Evolutionary conservation across 2,797 vertebrate genomes (phyloP), one percentile per base, ranked within the genome.

Genomic region (Characodon lateralis): DNA sequence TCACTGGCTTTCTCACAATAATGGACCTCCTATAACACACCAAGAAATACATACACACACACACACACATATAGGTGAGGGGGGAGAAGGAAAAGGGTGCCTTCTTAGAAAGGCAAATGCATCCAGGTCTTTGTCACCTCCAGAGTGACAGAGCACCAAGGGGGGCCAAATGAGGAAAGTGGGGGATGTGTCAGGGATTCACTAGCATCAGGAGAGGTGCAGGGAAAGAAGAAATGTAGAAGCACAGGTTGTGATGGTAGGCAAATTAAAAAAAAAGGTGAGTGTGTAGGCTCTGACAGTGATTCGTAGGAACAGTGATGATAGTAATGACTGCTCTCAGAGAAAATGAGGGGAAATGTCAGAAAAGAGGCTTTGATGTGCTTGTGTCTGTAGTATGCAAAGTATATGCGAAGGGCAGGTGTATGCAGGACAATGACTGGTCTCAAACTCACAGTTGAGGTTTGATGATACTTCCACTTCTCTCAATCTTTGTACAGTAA

Each of bases 81-180:
- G 59, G 72, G 51, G 7, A 0, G 73, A 72, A 70, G 74, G 4
- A 24, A 70, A 46, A 28, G 43, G 55, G 31, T 78, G 58, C 83
- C 80, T 92, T 82, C 87, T 91, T 87, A 87, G 71, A 92, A 93
- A 93, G 89, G 88, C 90, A 93, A 91, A 93, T 91, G 82, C 59
- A 51, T 68, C 65, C 76, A 10, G 9, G 83, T 88, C 85, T 75
- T 83, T 53, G 78, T 89, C 86, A 88, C 92, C 90, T 88, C 80
- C 74, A 58, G 55, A 78, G 82, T 92, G 92, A 91, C 91, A 91
- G 87, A 85, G 75, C 84, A 78, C 86, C 81, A 72, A 80, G 78
- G 87, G 83, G 85, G 85, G 28, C 69, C 1, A 80, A 84, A 78
- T 55, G 77, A 61, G 76, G n/a, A 74, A 75, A 78, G 74, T 76